A percentile compares a stretch with the other conserved stretches of the same genome.
Conservation (phyloP, 2,888 invertebrate genomes). For the Mylabris sibirica region DNA sequence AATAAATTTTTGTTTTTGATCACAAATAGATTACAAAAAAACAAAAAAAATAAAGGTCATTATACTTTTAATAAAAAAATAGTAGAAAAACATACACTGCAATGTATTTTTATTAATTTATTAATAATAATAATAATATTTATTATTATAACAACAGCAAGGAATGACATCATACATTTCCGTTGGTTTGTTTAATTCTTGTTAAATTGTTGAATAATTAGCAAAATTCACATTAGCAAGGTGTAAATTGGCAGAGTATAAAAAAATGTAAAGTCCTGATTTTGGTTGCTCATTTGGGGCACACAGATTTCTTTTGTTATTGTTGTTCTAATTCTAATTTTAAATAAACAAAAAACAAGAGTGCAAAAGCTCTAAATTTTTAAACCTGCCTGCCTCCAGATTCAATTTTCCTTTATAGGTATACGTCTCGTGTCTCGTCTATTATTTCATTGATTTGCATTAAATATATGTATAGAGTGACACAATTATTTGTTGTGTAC, state of each 20-base stretch:
- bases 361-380: no score
- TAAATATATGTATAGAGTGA: no score
- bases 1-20: neutral
- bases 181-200: neutral
- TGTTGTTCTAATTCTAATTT: neutral
- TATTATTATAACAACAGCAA: no score
- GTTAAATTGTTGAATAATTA: neutral
- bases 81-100: neutral
- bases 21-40: no score
- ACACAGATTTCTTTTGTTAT: neutral
- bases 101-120: constrained; percentile 4
- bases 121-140: neutral
- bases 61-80: neutral
- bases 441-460: no score
- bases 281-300: neutral
- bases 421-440: no score
- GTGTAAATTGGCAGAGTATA: constrained; percentile 6
- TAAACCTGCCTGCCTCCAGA: no score
- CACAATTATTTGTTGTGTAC: no score
- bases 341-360: neutral
- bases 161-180: constrained; percentile 1
- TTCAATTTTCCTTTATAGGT: no score
- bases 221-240: constrained; percentile 1
- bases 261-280: constrained; percentile 4
- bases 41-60: neutral